Base-by-base conservation (phyloP, 2,797 vertebrate genomes). In the Esox lucius region DNA sequence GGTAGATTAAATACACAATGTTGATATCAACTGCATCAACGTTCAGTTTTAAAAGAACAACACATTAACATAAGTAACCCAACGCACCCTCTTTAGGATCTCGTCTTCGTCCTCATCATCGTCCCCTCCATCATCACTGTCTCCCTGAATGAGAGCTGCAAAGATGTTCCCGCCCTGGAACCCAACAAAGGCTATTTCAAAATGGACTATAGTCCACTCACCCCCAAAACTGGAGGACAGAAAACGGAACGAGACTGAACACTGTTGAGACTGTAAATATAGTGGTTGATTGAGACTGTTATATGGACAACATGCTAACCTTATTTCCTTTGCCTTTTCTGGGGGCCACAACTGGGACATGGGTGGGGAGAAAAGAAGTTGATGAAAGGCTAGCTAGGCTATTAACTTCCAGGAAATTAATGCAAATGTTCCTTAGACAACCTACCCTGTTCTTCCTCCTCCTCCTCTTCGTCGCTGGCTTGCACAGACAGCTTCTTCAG, bases 401-500 rank as follows among this genome's bases (percentile, higher is more conserved):
- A 9, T n/a, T 7, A 11, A 42, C 39, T 35, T 35, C 28, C 64
- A 39, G 17, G 28, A 31, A 15, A 74, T 53, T 65, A 53, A 33
- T 35, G 33, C 33, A 35, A 35, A 39, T 15, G 19, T 28, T 49
- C 49, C n/a, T 28, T 26, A 51, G 17, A 72, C 56, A 72, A 39
- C 72, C 8, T 53, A 48, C 49, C 13, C 69, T 8, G 78, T 89
- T 93, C 87, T 71, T 95, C 94, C 35, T 35, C 33, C 0, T 94
- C 95, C 1, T 96, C 96, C 0, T 95, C 89, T 5, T 95, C 95
- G 15, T 97, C 95, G 3, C 94, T 96, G 24, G 88, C 89, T 3
- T 94, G 94, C 0, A 96, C 93, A 0, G 96, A 96, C 1, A 98
- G 93, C 78, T 95, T 95, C 77, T 95, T 95, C 61, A 98, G 90